Conservation (phyloP, 2,797 vertebrate genomes). For the Cossypha polioptera region DNA sequence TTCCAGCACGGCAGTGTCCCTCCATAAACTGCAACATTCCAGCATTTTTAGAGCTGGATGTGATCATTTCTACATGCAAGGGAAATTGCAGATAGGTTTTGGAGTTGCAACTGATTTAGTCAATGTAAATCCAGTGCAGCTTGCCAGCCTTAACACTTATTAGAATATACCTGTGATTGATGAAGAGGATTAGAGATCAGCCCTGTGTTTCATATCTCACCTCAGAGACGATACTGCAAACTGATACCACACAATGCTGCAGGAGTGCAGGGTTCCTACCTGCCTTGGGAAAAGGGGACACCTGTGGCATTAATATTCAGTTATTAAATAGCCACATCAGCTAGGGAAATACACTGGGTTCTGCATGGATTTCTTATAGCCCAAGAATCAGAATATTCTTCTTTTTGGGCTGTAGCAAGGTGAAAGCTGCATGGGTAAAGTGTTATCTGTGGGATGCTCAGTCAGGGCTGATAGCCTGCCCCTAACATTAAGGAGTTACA, state of each 20-base stretch:
- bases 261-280: not conserved
- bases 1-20: not conserved
- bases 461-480: not conserved
- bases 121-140: not conserved
- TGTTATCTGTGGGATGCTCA: not conserved
- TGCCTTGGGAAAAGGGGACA: not conserved
- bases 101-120: not conserved
- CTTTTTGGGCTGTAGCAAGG: not conserved
- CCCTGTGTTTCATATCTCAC: constrained; percentile 30
- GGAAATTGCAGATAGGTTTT: not conserved
- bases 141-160: not conserved
- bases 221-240: constrained; percentile 1
- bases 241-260: not conserved
- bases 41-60: not conserved
- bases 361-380: not conserved
- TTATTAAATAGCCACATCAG: not conserved
- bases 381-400: not conserved
- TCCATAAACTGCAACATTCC: not conserved
- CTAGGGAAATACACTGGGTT: not conserved
- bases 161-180: not conserved
- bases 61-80: not conserved
- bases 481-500: not conserved
- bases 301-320: not conserved
- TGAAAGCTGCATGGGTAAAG: not conserved
- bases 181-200: constrained; percentile 8